Conservation (phyloP, 2,113 vertebrate species). For the Galemys pyrenaicus region DNA sequence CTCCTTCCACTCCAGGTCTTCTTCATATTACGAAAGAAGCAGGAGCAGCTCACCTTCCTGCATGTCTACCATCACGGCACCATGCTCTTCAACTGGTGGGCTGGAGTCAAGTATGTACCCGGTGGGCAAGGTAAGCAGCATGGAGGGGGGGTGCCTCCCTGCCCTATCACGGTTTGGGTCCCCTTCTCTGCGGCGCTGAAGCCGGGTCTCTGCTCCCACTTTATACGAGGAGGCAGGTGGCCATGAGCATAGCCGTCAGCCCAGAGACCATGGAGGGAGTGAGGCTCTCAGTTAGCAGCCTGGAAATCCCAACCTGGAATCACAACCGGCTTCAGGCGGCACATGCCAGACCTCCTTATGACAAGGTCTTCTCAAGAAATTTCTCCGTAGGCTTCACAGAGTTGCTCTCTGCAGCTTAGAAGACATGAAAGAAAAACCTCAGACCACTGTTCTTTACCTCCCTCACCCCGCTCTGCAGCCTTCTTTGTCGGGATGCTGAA, state of each 20-base stretch:
- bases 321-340: rapidly evolving
- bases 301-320: neutral
- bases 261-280: rapidly evolving
- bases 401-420: neutral
- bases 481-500: conserved; percentile 88
- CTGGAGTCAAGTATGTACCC: no score
- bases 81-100: neutral
- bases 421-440: neutral
- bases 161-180: neutral
- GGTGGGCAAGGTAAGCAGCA: neutral
- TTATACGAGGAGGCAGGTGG: no score
- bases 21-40: neutral
- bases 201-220: neutral
- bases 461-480: conserved; percentile 70
- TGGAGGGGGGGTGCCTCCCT: no score
- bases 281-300: neutral
- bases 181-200: neutral
- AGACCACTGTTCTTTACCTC: neutral
- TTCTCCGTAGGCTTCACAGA: neutral
- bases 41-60: neutral
- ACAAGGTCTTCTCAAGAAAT: neutral
- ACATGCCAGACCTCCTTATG: neutral
- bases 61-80: neutral
- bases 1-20: neutral
- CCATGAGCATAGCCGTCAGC: no score